Percentiles rank a stretch among this genome's conserved stretches.
Conservation (phyloP, 1,140 invertebrate genomes). For the Drosophila bifasciata region DNA sequence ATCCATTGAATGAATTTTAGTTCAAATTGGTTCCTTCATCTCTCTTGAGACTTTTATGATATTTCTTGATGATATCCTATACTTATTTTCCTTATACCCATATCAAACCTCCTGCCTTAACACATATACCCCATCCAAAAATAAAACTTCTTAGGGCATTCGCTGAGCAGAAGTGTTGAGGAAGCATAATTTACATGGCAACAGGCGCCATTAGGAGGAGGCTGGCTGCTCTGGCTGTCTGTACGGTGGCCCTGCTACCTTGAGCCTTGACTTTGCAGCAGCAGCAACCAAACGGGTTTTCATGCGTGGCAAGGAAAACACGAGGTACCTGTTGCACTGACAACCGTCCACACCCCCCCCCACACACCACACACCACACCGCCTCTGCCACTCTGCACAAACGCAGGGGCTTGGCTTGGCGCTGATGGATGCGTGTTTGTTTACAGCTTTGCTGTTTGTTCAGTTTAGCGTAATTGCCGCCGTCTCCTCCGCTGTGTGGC, state of each 20-base stretch:
- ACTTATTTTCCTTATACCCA: too few species aligned
- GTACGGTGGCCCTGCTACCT: background rate
- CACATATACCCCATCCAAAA: background rate
- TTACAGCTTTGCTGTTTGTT: constrained; percentile 82
- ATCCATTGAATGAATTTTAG: too few species aligned
- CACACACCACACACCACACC: constrained; percentile 4
- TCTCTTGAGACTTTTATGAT: too few species aligned
- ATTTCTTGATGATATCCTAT: too few species aligned
- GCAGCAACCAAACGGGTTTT: constrained; percentile 52
- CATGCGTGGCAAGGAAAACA: constrained; percentile 30
- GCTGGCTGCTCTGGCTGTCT: constrained; percentile 2
- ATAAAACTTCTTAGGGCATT: background rate
- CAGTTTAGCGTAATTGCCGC: constrained; percentile 80
- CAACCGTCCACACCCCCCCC: background rate
- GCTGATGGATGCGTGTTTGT: constrained; percentile 82
- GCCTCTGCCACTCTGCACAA: too few species aligned
- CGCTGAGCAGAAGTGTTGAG: constrained; percentile 61
- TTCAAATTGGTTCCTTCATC: too few species aligned
- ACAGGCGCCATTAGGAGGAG: constrained; percentile 70
- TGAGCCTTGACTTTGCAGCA: constrained; percentile 9
- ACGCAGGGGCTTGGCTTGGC: background rate
- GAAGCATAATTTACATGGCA: constrained; percentile 83
- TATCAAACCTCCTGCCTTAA: background rate
- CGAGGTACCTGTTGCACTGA: constrained; percentile 58
- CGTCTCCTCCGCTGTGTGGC: constrained; percentile 17